Conservation (phyloP, 1,140 invertebrate species). For the Aethina tumida region DNA sequence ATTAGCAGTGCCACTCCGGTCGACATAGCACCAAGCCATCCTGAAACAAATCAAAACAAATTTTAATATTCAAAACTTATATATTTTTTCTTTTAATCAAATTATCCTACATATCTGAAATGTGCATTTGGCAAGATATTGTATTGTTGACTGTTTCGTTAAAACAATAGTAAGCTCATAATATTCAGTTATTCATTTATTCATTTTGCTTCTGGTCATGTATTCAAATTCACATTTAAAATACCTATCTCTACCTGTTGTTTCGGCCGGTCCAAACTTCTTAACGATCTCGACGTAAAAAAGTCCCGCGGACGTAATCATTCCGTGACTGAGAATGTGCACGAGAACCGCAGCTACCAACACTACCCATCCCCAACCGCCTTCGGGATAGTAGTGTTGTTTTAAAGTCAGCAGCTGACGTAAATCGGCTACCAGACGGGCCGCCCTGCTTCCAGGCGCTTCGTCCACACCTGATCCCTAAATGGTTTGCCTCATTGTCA, state of each 20-base stretch:
- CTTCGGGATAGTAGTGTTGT: conserved; percentile 65
- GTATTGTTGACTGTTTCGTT: neutral
- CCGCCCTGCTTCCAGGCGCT: conserved; percentile 27
- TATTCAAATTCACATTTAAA: too few species aligned
- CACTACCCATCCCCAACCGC: conserved; percentile 65
- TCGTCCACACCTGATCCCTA: conserved; percentile 30
- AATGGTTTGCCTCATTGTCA: too few species aligned
- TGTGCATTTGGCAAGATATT: neutral
- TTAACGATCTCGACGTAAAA: conserved; percentile 41
- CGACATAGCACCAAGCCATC: conserved; percentile 75
- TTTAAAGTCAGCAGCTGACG: conserved; percentile 49
- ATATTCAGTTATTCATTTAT: too few species aligned
- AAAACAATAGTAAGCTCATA: conserved; percentile 4
- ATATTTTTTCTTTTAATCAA: conserved; percentile 7
- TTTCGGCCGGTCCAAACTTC: conserved; percentile 38
- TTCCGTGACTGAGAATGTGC: conserved; percentile 51
- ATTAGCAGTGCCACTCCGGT: conserved; percentile 68
- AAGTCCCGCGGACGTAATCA: conserved; percentile 48
- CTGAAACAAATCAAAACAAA: conserved; percentile 44
- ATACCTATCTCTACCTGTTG: too few species aligned
- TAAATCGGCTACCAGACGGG: conserved; percentile 41
- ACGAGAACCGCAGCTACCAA: conserved; percentile 48
- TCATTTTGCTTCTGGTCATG: too few species aligned
- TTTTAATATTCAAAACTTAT: conserved; percentile 1
- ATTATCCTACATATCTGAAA: conserved; percentile 1